Evolutionary conservation across 2,888 invertebrate genomes (phyloP).

Genomic region (Caenorhabditis sp.): DNA sequence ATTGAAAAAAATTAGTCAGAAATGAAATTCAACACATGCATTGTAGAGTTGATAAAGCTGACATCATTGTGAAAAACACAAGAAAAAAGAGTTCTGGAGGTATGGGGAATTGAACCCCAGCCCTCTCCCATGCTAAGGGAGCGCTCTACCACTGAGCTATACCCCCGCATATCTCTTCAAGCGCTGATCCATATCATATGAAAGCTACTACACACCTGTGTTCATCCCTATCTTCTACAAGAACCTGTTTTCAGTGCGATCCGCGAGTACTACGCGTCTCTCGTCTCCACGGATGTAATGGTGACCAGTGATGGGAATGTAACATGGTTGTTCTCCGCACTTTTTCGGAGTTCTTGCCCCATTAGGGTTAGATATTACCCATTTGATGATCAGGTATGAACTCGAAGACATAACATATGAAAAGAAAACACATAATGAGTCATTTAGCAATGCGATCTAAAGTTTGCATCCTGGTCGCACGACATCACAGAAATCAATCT

Average conservation of each 20-base stretch:
- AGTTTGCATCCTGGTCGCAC: conserved; percentile 86
- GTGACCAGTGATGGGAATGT: conserved; percentile 85
- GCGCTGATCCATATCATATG: not conserved
- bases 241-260: conserved; percentile 82
- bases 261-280: conserved; percentile 84
- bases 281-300: conserved; percentile 86
- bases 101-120: conserved; percentile 77
- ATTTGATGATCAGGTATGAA: conserved; percentile 85
- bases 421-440: not conserved
- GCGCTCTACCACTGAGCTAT: conserved; percentile 79
- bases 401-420: no score
- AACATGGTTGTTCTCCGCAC: conserved; percentile 86
- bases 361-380: conserved; percentile 86
- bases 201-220: not conserved
- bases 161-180: conserved; percentile 61
- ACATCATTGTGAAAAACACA: not conserved
- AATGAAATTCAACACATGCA: no score
- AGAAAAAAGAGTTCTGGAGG: conserved; percentile 67
- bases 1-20: no score
- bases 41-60: not conserved
- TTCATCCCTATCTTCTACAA: not conserved
- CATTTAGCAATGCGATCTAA: conserved; percentile 85
- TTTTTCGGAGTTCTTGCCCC: conserved; percentile 84
- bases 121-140: conserved; percentile 78
- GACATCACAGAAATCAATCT: conserved; percentile 86